Evolutionary conservation across 2,797 vertebrate species (phyloP).

Genomic region (Psittacula derbiana): DNA sequence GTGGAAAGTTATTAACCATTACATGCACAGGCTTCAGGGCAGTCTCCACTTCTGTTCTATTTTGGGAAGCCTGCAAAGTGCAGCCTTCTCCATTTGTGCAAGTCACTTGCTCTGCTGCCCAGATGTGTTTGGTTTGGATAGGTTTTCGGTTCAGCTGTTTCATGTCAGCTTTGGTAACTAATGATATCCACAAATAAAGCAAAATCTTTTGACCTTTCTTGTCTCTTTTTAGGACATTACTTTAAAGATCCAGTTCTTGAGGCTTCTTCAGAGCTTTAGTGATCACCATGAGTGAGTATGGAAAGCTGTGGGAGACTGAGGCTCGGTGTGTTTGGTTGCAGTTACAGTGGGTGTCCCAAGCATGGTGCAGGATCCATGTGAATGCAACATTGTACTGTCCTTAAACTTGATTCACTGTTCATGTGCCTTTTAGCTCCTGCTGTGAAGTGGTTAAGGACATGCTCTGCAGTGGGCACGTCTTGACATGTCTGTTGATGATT

Average conservation of each 20-base stretch:
- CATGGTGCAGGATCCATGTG: rapidly evolving
- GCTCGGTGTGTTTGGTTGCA: background rate
- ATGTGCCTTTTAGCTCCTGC: background rate
- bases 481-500: background rate
- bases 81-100: background rate
- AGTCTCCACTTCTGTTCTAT: background rate
- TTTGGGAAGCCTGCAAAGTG: background rate
- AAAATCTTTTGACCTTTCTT: background rate
- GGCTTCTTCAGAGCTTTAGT: conserved; percentile 97
- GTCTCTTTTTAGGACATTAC: conserved; percentile 89
- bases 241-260: conserved; percentile 97
- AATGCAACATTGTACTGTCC: background rate
- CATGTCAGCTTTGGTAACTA: background rate
- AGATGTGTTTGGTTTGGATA: background rate
- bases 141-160: background rate
- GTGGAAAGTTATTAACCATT: background rate
- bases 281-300: conserved; percentile 97
- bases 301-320: background rate
- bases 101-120: background rate
- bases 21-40: background rate
- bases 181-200: background rate
- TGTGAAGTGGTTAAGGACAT: background rate
- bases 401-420: background rate
- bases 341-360: background rate
- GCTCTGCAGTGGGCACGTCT: background rate